These are phyloP conservation scores for Scaptomyza tumidula DNA, from an alignment of 2,888 invertebrate genomes.

Conservation along the genomic window DNA sequence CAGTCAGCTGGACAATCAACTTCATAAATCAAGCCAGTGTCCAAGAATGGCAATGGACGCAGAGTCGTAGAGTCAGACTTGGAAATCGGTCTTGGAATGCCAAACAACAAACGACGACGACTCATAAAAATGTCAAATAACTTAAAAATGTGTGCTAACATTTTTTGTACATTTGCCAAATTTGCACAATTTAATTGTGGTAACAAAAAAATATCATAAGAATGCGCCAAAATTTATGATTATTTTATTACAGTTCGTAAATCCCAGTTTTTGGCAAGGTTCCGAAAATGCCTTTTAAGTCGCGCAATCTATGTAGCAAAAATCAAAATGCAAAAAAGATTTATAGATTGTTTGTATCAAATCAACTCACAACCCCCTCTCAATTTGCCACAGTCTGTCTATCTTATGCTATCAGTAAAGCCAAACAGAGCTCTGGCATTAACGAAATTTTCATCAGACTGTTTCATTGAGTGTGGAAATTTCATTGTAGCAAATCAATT, in stretches of 20 bases:
- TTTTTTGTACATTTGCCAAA: conserved; percentile 76
- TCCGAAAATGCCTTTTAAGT: conserved; percentile 42
- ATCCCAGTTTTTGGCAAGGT: conserved; percentile 50
- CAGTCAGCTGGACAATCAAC: conserved; percentile 62
- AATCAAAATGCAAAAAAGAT: conserved; percentile 38
- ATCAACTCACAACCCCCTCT: conserved; percentile 25
- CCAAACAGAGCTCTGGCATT: conserved; percentile 54
- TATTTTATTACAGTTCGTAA: conserved; percentile 65
- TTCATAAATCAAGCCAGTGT: conserved; percentile 62
- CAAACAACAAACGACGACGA: conserved; percentile 34
- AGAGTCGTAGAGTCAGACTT: conserved; percentile 23
- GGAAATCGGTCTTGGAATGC: conserved; percentile 29
- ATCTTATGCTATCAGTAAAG: conserved; percentile 2
- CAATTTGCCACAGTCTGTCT: neutral
- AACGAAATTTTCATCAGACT: conserved; percentile 56
- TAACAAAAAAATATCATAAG: conserved; percentile 34
- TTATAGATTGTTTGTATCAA: conserved; percentile 53
- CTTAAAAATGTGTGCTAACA: conserved; percentile 64
- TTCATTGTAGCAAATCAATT: conserved; percentile 78
- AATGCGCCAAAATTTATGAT: conserved; percentile 65
- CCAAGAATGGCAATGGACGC: conserved; percentile 41
- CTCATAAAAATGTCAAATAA: conserved; percentile 76
- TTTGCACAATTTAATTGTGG: conserved; percentile 76
- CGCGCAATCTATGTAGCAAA: conserved; percentile 32
- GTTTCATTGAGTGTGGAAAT: conserved; percentile 69